Evolutionary conservation across 2,797 vertebrate genomes (phyloP).

Genomic region (Pseudopleuronectes americanus): DNA sequence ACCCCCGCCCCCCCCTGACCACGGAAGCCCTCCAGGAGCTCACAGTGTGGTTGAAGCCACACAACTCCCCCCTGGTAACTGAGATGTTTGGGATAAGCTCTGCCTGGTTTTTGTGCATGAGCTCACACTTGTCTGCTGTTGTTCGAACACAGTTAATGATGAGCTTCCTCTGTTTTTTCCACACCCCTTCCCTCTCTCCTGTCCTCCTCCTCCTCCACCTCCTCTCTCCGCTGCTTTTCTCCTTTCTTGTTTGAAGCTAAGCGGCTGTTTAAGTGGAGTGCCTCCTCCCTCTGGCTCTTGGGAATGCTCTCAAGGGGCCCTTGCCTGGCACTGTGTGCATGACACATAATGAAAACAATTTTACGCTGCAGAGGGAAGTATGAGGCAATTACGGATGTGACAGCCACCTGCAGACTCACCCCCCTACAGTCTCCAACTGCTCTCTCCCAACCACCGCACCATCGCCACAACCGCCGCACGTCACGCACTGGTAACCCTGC

Average conservation of each 20-base stretch:
- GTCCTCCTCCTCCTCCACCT: constrained; percentile 80
- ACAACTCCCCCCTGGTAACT: constrained; percentile 91
- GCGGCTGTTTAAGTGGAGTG: constrained; percentile 98
- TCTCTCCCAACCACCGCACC: constrained; percentile 66
- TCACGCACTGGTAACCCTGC: constrained; percentile 41
- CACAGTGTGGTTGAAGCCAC: constrained; percentile 88
- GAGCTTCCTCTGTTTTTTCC: constrained; percentile 90
- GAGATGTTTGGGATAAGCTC: constrained; percentile 97
- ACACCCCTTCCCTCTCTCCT: constrained; percentile 80
- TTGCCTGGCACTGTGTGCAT: constrained; percentile 96
- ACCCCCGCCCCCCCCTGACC: constrained; percentile 66
- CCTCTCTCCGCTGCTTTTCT: constrained; percentile 75
- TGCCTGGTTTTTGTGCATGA: constrained; percentile 86
- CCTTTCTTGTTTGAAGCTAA: constrained; percentile 88
- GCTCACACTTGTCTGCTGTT: constrained; percentile 91
- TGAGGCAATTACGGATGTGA: constrained; percentile 99
- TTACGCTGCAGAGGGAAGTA: constrained; percentile 98
- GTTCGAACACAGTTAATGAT: constrained; percentile 96
- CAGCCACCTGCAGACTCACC: constrained; percentile 99
- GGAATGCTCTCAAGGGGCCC: constrained; percentile 95
- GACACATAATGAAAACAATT: constrained; percentile 99
- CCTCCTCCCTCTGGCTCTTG: constrained; percentile 95
- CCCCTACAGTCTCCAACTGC: constrained; percentile 75
- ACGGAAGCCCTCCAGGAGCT: constrained; percentile 91
- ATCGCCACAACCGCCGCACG: constrained; percentile 55